Evolutionary conservation across 2,113 vertebrate species (phyloP).

Genomic region (Gila orcuttii): DNA sequence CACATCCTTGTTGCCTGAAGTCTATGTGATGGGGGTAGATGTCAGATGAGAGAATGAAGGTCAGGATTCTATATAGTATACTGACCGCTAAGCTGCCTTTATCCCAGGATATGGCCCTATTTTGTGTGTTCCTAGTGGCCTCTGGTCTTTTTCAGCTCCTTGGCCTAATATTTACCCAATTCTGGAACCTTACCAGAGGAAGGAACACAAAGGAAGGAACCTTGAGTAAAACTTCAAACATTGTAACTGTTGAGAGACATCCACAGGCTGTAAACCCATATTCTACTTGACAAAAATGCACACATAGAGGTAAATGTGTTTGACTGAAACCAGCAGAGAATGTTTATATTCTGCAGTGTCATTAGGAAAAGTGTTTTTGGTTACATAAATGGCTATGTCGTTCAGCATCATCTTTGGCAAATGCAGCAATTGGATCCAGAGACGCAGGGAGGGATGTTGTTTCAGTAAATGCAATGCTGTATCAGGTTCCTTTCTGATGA

Average conservation of each 20-base stretch:
- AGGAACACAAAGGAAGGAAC: neutral
- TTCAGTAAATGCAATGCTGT: conserved; percentile 32
- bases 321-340: conserved; percentile 21
- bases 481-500: conserved; percentile 42
- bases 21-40: conserved; percentile 4
- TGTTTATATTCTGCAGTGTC: neutral
- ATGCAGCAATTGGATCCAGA: conserved; percentile 15
- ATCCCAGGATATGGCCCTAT: neutral
- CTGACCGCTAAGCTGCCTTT: conserved; percentile 47
- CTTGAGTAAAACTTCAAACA: conserved; percentile 20
- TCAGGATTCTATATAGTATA: conserved; percentile 55
- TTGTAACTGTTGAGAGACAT: conserved; percentile 17
- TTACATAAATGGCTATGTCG: conserved; percentile 20
- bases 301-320: conserved; percentile 22
- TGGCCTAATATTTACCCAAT: conserved; percentile 51
- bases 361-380: neutral
- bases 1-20: conserved; percentile 20
- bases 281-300: conserved; percentile 42
- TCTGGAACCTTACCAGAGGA: conserved; percentile 38
- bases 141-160: conserved; percentile 39
- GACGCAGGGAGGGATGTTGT: conserved; percentile 19
- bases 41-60: conserved; percentile 38
- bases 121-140: conserved; percentile 45
- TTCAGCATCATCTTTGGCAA: conserved; percentile 12
- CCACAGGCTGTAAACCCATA: conserved; percentile 24